phyloP scores from a whole-genome alignment of 2,797 vertebrate species.

The Notolabrus celidotus region DNA sequence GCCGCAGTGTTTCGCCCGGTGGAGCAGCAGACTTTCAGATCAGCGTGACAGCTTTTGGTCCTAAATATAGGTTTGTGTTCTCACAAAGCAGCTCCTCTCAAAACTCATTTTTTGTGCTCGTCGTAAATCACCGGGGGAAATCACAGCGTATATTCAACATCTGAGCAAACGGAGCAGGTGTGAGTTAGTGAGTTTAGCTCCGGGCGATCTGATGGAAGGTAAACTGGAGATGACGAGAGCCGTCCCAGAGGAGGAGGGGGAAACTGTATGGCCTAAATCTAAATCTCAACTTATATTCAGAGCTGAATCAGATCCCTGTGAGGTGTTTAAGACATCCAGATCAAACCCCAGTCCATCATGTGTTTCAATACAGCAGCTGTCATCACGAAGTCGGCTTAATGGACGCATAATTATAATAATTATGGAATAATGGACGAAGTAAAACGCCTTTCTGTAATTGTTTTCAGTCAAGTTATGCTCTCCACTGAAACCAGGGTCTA shows the following conservation, averaged over 20 bases:
- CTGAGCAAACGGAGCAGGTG: constrained; percentile 56
- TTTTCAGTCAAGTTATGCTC: background rate
- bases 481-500: too few relatives aligned
- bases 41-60: constrained; percentile 6
- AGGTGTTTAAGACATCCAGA: background rate
- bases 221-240: constrained; percentile 38
- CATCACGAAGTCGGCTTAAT: background rate
- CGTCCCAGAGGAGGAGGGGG: constrained; percentile 13
- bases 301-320: constrained; percentile 17
- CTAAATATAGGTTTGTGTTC: constrained; percentile 14
- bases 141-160: background rate
- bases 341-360: too few relatives aligned
- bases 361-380: too few relatives aligned
- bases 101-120: background rate
- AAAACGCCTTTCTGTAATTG: background rate
- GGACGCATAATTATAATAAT: background rate
- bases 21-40: constrained; percentile 4
- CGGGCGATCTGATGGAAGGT: constrained; percentile 41
- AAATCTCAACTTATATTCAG: constrained; percentile 13
- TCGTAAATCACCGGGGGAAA: constrained; percentile 19
- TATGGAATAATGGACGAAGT: background rate
- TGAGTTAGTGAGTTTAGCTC: constrained; percentile 46
- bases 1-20: background rate
- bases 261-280: constrained; percentile 56
- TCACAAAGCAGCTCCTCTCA: background rate